Conservation (phyloP, 2,888 invertebrate species). For the Aelia acuminata region DNA sequence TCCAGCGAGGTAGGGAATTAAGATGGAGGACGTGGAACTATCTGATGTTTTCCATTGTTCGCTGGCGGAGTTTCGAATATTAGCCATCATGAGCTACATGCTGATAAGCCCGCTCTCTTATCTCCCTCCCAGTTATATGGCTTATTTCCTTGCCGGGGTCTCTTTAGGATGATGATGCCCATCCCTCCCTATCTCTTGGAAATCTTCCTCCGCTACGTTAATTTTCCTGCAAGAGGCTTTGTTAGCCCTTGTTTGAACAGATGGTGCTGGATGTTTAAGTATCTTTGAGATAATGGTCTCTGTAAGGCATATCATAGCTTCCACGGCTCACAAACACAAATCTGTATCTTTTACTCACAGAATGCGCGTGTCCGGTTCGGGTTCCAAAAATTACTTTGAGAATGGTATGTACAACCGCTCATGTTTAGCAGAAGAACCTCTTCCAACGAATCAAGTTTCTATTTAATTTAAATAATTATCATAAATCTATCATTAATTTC, state of each 20-base stretch:
- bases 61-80: conserved; percentile 24
- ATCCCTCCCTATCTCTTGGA: conserved; percentile 10
- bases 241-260: conserved; percentile 7
- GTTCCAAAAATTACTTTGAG: too few species aligned
- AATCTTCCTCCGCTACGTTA: conserved; percentile 40
- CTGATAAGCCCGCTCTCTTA: conserved; percentile 22
- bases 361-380: too few species aligned
- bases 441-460: too few species aligned
- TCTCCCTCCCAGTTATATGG: conserved; percentile 36
- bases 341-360: too few species aligned
- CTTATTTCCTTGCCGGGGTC: conserved; percentile 14
- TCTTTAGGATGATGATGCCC: conserved; percentile 43
- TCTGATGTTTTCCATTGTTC: conserved; percentile 42
- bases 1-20: conserved; percentile 43
- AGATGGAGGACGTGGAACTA: conserved; percentile 46
- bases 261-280: background rate
- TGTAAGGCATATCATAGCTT: too few species aligned
- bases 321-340: too few species aligned
- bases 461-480: too few species aligned
- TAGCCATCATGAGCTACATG: conserved; percentile 32
- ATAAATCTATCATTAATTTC: too few species aligned
- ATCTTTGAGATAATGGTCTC: background rate
- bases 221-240: conserved; percentile 20
- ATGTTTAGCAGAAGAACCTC: too few species aligned
- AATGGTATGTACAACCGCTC: too few species aligned